A percentile compares a stretch with the other conserved stretches of the same genome.
Conservation (phyloP, 2,797 vertebrate species). For the Pseudocheirus occidentalis region DNA sequence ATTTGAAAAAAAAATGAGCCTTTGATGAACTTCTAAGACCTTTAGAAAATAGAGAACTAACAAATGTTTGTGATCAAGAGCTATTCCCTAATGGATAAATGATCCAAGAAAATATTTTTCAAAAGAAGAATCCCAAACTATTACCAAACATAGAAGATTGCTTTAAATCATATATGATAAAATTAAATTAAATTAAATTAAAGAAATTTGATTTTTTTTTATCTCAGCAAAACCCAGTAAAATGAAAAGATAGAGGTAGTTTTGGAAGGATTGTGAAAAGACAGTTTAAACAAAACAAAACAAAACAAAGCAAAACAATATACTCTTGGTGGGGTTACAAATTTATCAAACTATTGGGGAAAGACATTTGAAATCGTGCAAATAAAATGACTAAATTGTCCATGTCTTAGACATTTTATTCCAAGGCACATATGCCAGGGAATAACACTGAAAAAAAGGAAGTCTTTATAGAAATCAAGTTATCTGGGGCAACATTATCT, state of each 20-base stretch:
- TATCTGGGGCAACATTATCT: neutral
- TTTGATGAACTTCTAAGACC: neutral
- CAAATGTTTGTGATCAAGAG: neutral
- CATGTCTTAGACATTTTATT: neutral
- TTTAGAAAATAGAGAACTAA: neutral
- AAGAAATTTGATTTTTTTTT: neutral
- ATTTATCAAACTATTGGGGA: neutral
- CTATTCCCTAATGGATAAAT: neutral
- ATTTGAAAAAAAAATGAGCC: neutral
- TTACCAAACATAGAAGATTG: neutral
- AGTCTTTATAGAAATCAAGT: neutral
- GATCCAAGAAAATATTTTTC: neutral
- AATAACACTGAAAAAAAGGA: neutral
- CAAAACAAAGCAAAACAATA: neutral
- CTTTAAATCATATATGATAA: neutral
- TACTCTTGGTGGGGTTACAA: neutral
- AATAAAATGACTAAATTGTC: neutral
- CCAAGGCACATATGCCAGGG: neutral
- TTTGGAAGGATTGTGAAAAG: neutral
- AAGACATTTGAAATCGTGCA: neutral
- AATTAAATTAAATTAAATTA: neutral
- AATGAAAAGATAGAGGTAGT: neutral
- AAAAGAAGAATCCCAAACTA: neutral
- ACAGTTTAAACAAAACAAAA: neutral
- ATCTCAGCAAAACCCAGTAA: neutral